Evolutionary conservation across 2,888 invertebrate species (phyloP), one percentile per base, ranked within the genome.

Genomic region (Horisme vitalbata): DNA sequence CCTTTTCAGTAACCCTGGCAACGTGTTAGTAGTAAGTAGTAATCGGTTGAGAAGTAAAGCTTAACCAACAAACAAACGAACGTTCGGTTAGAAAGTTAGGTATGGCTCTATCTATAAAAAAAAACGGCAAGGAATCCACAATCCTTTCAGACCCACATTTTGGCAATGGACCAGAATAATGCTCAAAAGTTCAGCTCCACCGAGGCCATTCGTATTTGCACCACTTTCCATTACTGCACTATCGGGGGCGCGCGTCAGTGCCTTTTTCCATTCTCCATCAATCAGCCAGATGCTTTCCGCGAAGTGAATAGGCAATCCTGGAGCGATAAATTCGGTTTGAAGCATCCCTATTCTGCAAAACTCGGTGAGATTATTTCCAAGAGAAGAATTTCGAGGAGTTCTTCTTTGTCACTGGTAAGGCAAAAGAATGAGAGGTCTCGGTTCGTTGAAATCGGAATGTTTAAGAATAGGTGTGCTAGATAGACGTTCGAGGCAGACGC

Each of bases 271-370:
- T 36, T 41, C 35, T 41, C 41, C 51, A 27, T 70, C 75, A 70
- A 68, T 67, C 63, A 73, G 76, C 76, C 84, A 83, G 83, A 85
- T 83, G 85, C 77, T 77, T 73, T 68, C 65, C 70, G 68, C 71
- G 79, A 71, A 81, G 79, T 83, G 87, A 84, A 88, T 87, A 82
- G 83, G 76, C 84, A 83, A 83, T 84, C 80, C 70, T 23, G 76
- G 76, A 72, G 83, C 71, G 87, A 88, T 88, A 87, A 88, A 87
- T 84, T 85, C 84, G 76, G 83, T 82, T 82, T 79, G 75, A 68
- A 26, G 14, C 34, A 30, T 13, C 36, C 47, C n/a, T 47, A 47
- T 41, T 47, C 47, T 24, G 21, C 2, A 43, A 35, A 23, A 10
- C 18, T 13, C 8, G 14, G 13, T 6, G 24, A 3, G 15, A 4